Evolutionary conservation across 1,140 invertebrate genomes (phyloP).

Genomic region (Papilio machaon): DNA sequence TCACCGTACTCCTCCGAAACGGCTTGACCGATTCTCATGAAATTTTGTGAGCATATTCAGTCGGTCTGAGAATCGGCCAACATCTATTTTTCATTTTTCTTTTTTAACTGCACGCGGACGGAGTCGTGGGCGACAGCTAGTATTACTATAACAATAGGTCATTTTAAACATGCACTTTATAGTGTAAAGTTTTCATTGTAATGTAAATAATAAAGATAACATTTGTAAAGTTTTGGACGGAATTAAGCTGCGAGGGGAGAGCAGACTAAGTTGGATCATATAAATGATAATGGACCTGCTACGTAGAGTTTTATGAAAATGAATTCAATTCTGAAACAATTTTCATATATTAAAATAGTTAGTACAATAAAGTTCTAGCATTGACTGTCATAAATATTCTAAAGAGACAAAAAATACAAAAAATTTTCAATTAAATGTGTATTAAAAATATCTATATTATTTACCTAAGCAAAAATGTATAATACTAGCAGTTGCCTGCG

Average conservation of each 20-base stretch:
- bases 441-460: not conserved
- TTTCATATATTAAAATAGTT: not conserved
- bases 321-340: constrained; percentile 8
- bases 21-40: no score
- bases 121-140: no score
- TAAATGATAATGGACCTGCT: constrained; percentile 30
- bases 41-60: no score
- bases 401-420: not conserved
- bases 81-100: no score
- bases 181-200: not conserved
- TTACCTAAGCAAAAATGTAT: not conserved
- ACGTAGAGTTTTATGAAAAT: constrained; percentile 28
- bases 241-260: not conserved
- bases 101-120: no score
- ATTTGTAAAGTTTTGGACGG: constrained; percentile 23
- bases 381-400: not conserved
- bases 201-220: constrained; percentile 28
- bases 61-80: no score
- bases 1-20: no score
- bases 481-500: not conserved
- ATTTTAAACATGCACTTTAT: not conserved
- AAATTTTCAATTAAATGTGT: not conserved
- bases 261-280: constrained; percentile 23
- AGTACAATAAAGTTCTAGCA: not conserved
- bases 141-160: not conserved